A percentile compares a stretch with the other conserved stretches of the same genome.
Evolutionary conservation across 2,797 vertebrate genomes (phyloP).

Genomic region (Tokudaia tokunoshimensis): DNA sequence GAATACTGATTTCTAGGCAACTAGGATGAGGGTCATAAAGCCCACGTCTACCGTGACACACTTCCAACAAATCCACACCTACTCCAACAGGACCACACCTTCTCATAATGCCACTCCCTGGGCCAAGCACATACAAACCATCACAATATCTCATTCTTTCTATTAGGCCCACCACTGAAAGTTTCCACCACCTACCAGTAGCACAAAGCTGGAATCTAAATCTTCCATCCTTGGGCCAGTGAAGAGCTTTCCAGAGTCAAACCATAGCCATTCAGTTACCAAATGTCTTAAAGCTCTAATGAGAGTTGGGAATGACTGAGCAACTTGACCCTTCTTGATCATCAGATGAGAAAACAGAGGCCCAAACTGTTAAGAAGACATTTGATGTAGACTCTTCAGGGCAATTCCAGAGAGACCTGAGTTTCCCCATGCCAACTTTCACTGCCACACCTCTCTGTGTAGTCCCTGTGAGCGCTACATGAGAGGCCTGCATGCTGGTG

Average conservation of each 20-base stretch:
- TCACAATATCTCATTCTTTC: not conserved
- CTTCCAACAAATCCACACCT: not conserved
- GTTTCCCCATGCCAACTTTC: not conserved
- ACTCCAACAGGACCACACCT: not conserved
- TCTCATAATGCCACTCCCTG: not conserved
- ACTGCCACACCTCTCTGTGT: not conserved
- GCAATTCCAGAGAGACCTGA: not conserved
- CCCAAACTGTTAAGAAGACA: too few species aligned
- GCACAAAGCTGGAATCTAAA: not conserved
- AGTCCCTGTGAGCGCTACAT: rapidly evolving
- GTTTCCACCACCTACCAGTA: not conserved
- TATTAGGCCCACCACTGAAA: too few species aligned
- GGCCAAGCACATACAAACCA: not conserved
- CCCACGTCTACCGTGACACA: not conserved
- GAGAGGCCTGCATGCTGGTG: rapidly evolving
- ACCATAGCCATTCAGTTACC: not conserved
- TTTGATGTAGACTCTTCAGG: not conserved
- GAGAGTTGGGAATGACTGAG: not conserved
- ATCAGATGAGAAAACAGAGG: not conserved
- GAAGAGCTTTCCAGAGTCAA: not conserved
- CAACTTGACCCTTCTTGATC: not conserved
- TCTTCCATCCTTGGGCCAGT: not conserved
- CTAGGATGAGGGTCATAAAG: not conserved
- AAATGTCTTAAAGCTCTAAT: not conserved
- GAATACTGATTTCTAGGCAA: not conserved